A percentile compares a stretch with the other conserved stretches of the same genome.
Conservation (phyloP, 2,797 vertebrate species). For the Urophycis tenuis region DNA sequence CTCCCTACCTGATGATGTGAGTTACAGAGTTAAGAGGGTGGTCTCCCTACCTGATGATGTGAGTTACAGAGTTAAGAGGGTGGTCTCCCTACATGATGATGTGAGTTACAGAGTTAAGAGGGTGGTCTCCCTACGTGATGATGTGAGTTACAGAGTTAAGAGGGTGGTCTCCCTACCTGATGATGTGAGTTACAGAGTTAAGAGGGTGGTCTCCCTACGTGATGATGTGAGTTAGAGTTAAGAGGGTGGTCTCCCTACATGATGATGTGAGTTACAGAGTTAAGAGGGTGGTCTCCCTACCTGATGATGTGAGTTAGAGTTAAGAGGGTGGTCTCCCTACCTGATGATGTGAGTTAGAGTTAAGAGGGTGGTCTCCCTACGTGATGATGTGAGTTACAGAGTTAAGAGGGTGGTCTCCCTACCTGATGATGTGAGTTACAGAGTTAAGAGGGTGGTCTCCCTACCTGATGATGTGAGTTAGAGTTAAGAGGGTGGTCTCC, state of each 20-base stretch:
- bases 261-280: slow-evolving; percentile 75
- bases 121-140: slow-evolving; percentile 79
- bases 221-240: slow-evolving; percentile 75
- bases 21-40: too few relatives aligned
- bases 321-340: slow-evolving; percentile 77
- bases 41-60: slow-evolving; percentile 79
- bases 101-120: too few relatives aligned
- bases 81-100: slow-evolving; percentile 79
- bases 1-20: slow-evolving; percentile 80
- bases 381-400: slow-evolving; percentile 76
- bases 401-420: too few relatives aligned
- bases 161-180: slow-evolving; percentile 80
- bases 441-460: too few relatives aligned
- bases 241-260: slow-evolving; percentile 78
- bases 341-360: slow-evolving; percentile 76
- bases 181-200: too few relatives aligned
- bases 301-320: slow-evolving; percentile 76
- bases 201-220: slow-evolving; percentile 78
- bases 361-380: slow-evolving; percentile 77
- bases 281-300: slow-evolving; percentile 77
- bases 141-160: too few relatives aligned
- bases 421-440: slow-evolving; percentile 81
- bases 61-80: too few relatives aligned
- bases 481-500: too few relatives aligned
- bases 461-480: slow-evolving; percentile 82